A percentile compares a stretch with the other conserved stretches of the same genome.
Conservation (phyloP, 2,888 invertebrate species). For the Scaptomyza parva region DNA sequence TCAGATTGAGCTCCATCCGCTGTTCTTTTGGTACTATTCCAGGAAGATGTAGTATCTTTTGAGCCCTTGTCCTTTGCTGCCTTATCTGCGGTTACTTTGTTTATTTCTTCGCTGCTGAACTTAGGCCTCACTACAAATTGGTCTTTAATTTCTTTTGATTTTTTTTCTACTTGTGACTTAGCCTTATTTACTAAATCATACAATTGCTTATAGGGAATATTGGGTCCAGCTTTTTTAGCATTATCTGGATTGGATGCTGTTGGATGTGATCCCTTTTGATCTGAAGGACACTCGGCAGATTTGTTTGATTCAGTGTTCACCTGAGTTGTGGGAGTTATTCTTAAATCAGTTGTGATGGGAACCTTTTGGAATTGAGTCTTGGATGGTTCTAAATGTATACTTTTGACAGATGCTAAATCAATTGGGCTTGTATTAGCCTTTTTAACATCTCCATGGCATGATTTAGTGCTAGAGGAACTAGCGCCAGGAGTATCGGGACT, state of each 20-base stretch:
- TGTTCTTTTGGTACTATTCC: constrained; percentile 2
- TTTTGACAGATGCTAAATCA: background rate
- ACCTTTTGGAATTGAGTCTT: background rate
- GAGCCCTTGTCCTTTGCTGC: background rate
- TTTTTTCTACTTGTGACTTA: background rate
- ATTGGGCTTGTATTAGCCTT: background rate
- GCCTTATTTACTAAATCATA: background rate
- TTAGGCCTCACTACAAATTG: background rate
- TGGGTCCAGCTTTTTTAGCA: background rate
- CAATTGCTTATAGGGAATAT: background rate
- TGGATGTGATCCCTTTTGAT: background rate
- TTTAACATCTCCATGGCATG: background rate
- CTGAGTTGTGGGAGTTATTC: background rate
- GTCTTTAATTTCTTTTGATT: background rate
- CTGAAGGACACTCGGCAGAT: background rate
- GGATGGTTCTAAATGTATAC: too few relatives aligned
- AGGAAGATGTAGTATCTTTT: background rate
- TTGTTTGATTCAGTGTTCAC: background rate
- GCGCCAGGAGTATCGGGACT: background rate
- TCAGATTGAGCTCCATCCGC: background rate
- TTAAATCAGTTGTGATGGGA: background rate
- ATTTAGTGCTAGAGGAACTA: background rate
- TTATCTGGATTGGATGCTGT: background rate
- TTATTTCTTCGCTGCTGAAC: background rate
- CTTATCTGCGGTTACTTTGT: background rate